Base-by-base conservation (phyloP, 1,140 invertebrate species). In the Lasaia peninsularis region DNA sequence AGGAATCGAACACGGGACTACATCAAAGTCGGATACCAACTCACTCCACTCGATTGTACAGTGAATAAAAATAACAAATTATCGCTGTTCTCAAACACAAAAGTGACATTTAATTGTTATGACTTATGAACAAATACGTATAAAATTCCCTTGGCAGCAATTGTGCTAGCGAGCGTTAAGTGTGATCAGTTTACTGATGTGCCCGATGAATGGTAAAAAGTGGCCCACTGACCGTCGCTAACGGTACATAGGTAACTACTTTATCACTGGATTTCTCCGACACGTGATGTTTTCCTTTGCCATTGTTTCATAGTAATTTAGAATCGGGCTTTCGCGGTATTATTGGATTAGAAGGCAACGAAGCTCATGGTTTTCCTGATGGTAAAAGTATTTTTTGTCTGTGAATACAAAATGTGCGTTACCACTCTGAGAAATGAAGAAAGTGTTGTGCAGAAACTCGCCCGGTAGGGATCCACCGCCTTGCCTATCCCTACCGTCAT, bases 171-270 rank as follows among this genome's bases (percentile, higher is more conserved):
- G 48, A 57, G 58, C 53, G 62, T 55, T 52, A 60, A 60, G 56
- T 67, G 51, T 56, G 56, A 58, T 58, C 50, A 77, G 58, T 70
- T 48, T 48, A 48, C 40, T 54, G 69, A 71, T 71, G 73, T 74
- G 60, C 70, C 71, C 71, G 76, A 78, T 79, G 78, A 75, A 80
- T 81, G 67, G 65, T 74, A 76, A 83, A 81, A 86, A 82, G 72
- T 84, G 74, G 69, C 71, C 71, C 78, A 78, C 73, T 75, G 67
- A 72, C 80, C 78, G 60, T 56, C 51, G 32, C 21, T 65, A 65
- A 65, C 63, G 63, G 63, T 56, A 58, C 31, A 5, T 48, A 24
- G 40, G 50, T 40, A 58, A 52, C 37, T 58, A 58, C 52, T 52
- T 56, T 55, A 49, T 57, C 58, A 64, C 34, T 64, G 62, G 54